Evolutionary conservation across 2,797 vertebrate species (phyloP).

Genomic region (Vultur gryphus): DNA sequence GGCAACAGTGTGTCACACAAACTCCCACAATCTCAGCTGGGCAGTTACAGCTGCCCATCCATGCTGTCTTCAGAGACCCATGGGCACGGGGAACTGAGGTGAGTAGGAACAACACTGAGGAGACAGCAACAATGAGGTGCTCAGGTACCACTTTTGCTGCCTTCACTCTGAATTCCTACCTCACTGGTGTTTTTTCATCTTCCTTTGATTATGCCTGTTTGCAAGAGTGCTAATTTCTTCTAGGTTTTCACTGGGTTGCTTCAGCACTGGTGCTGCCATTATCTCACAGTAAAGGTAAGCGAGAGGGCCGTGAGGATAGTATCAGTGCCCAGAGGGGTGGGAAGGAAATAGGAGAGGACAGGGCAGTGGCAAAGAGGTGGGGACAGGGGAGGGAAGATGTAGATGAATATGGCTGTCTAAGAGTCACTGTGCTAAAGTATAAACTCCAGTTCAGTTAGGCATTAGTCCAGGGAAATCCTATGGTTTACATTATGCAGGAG

Average conservation of each 20-base stretch:
- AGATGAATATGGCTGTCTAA: not conserved
- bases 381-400: not conserved
- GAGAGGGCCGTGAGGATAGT: not conserved
- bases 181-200: not conserved
- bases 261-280: not conserved
- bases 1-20: not conserved
- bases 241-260: not conserved
- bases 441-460: not conserved
- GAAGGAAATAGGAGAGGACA: not conserved
- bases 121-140: not conserved
- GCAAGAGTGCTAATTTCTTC: not conserved
- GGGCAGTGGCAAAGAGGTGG: not conserved
- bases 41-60: not conserved
- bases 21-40: not conserved
- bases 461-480: not conserved
- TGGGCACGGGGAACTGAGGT: not conserved
- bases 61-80: not conserved
- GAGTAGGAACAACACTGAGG: not conserved
- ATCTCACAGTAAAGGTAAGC: not conserved
- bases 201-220: not conserved
- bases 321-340: not conserved
- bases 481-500: not conserved
- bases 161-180: not conserved
- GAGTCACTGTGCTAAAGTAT: not conserved
- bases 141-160: not conserved